phyloP scores from a whole-genome alignment of 2,797 vertebrate genomes.

The Anolis apletophallus region DNA sequence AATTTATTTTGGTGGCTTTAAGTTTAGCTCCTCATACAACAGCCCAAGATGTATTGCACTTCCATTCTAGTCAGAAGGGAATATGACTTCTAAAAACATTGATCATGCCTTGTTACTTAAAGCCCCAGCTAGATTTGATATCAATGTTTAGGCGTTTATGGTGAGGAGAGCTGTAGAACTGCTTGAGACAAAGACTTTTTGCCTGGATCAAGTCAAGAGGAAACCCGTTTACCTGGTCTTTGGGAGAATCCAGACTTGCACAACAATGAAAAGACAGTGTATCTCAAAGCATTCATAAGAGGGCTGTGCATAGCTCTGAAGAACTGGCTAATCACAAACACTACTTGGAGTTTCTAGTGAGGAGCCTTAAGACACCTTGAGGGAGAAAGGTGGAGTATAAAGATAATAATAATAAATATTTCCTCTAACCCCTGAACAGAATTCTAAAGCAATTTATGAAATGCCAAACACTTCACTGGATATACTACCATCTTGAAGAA shows the following conservation, averaged over 20 bases:
- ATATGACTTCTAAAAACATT: background rate
- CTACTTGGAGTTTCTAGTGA: too few species aligned
- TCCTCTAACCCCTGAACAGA: background rate
- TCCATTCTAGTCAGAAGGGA: background rate
- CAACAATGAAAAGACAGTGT: background rate
- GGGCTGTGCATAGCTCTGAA: background rate
- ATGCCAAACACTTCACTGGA: background rate
- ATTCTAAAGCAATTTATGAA: background rate
- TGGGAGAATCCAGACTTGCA: background rate
- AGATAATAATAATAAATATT: too few species aligned
- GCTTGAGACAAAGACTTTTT: background rate
- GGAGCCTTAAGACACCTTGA: too few species aligned
- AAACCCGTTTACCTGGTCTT: background rate
- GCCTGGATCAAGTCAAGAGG: background rate
- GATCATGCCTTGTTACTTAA: too few species aligned
- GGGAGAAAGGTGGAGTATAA: too few species aligned
- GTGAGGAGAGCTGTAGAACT: too few species aligned
- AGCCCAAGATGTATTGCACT: too few species aligned
- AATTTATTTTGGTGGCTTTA: background rate
- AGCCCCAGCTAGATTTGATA: too few species aligned
- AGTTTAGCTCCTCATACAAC: background rate
- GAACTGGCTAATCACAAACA: background rate
- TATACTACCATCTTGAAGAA: background rate
- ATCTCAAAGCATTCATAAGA: background rate
- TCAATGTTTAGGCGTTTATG: background rate